Percentiles rank a stretch among this genome's conserved stretches.
Evolutionary conservation across 2,113 vertebrate genomes (phyloP).

Genomic region (Anguilla rostrata): DNA sequence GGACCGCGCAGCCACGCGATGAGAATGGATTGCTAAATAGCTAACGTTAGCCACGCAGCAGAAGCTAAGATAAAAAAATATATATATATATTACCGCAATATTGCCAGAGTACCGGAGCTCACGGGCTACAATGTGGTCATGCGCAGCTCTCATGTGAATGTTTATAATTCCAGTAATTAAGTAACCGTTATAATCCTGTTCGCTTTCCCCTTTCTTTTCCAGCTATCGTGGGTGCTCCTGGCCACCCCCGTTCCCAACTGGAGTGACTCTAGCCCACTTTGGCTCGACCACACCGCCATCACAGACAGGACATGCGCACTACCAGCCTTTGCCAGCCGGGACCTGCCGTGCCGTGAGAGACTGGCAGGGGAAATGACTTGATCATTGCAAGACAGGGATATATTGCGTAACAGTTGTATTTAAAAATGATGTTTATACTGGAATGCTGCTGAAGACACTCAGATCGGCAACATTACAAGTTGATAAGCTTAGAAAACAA

Average conservation of each 20-base stretch:
- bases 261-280: conserved; percentile 6
- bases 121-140: conserved; percentile 18
- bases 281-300: conserved; percentile 27
- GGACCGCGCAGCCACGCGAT: neutral
- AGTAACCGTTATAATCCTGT: neutral
- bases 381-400: neutral
- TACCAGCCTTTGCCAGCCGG: neutral
- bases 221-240: neutral
- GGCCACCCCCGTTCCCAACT: conserved; percentile 15
- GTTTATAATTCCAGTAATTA: conserved; percentile 2
- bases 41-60: neutral
- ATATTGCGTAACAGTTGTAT: neutral
- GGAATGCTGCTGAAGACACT: too few species aligned
- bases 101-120: conserved; percentile 22
- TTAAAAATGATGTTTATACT: too few species aligned
- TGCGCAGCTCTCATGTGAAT: conserved; percentile 32
- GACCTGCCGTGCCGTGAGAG: neutral
- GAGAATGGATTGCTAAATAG: neutral
- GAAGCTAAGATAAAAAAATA: neutral
- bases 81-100: conserved; percentile 32
- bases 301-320: conserved; percentile 22
- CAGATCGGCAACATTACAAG: too few species aligned
- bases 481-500: too few species aligned
- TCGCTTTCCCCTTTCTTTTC: neutral
- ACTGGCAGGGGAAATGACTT: neutral